Conservation (phyloP, 2,888 invertebrate species). For the Dicyrtoma fusca region DNA sequence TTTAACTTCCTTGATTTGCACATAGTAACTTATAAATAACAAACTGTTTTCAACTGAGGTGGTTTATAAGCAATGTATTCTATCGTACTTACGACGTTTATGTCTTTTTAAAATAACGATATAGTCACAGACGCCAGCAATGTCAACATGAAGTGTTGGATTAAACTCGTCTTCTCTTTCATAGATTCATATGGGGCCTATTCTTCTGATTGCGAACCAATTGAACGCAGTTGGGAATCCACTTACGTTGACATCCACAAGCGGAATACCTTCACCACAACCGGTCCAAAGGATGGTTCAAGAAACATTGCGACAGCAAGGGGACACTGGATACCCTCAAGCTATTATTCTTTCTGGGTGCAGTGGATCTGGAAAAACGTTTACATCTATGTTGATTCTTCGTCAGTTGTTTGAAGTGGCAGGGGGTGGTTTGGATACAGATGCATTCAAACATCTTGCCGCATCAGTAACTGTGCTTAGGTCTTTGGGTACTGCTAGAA, state of each 20-base stretch:
- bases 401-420: constrained; percentile 90
- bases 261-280: constrained; percentile 73
- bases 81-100: no score
- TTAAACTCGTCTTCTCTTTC: constrained; percentile 18
- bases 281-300: constrained; percentile 86
- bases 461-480: constrained; percentile 93
- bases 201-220: constrained; percentile 85
- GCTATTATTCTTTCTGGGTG: constrained; percentile 89
- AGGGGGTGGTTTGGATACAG: constrained; percentile 92
- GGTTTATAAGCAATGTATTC: no score
- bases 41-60: no score
- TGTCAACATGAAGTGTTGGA: no score
- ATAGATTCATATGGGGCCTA: constrained; percentile 91
- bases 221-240: constrained; percentile 86
- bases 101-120: no score
- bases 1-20: no score
- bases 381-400: constrained; percentile 86
- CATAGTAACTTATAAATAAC: no score
- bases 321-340: constrained; percentile 93
- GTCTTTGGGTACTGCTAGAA: constrained; percentile 88
- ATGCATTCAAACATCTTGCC: constrained; percentile 92
- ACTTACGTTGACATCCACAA: constrained; percentile 79
- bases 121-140: no score
- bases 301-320: constrained; percentile 90
- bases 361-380: constrained; percentile 92